Evolutionary conservation across 2,888 invertebrate genomes (phyloP).

Genomic region (Polietes domitor): DNA sequence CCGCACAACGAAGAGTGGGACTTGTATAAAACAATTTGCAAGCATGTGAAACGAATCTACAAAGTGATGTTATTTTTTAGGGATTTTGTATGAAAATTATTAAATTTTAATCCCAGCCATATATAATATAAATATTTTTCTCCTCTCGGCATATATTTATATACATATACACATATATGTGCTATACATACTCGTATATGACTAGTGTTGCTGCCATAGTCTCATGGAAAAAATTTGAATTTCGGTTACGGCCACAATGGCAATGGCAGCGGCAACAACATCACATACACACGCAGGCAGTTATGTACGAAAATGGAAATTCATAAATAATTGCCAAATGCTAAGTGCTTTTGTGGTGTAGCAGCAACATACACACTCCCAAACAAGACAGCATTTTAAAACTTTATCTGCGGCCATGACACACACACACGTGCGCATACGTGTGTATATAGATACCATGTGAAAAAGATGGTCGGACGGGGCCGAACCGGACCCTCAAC

Average conservation of each 20-base stretch:
- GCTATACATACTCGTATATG: too few relatives aligned
- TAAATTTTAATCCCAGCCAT: not conserved
- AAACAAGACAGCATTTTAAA: conserved; percentile 6
- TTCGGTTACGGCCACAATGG: not conserved
- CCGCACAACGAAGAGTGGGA: not conserved
- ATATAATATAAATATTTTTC: not conserved
- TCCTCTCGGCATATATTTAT: not conserved
- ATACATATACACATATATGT: not conserved
- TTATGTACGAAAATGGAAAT: conserved; percentile 54
- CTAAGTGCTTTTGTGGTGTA: conserved; percentile 62
- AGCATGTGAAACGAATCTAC: not conserved
- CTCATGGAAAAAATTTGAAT: not conserved
- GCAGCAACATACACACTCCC: conserved; percentile 16
- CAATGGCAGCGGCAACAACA: not conserved
- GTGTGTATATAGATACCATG: not conserved
- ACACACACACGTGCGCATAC: not conserved
- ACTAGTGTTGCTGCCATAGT: not conserved
- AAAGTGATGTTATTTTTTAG: not conserved
- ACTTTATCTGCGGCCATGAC: not conserved
- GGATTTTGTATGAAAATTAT: not conserved
- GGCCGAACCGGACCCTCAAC: too few relatives aligned
- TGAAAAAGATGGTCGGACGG: conserved; percentile 42
- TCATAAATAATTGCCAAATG: conserved; percentile 63
- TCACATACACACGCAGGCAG: not conserved
- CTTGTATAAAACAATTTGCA: not conserved